phyloP scores from a whole-genome alignment of 2,113 vertebrate genomes.

The Pantherophis guttatus region DNA sequence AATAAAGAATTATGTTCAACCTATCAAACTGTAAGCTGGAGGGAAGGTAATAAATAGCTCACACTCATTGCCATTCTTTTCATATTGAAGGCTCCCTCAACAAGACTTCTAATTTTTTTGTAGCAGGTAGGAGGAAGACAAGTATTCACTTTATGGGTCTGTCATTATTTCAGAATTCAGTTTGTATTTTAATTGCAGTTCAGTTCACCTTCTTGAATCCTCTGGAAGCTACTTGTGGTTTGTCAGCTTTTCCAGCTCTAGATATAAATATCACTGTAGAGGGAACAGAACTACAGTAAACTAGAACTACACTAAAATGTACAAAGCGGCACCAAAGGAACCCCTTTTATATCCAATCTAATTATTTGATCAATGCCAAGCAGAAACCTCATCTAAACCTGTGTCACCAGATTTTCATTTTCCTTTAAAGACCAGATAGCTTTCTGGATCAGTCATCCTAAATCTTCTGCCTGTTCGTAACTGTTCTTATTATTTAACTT shows the following conservation, averaged over 20 bases:
- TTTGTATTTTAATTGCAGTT: not conserved
- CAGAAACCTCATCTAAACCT: not conserved
- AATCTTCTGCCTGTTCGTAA: slow-evolving; percentile 36
- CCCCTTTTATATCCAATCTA: not conserved
- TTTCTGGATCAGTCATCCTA: slow-evolving; percentile 30
- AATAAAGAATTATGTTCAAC: not conserved
- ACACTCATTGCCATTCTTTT: not conserved
- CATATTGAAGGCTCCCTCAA: not conserved
- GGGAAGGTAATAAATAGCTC: not conserved
- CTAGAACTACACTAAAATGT: not conserved
- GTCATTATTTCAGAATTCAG: not conserved
- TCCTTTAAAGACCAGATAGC: slow-evolving; percentile 20
- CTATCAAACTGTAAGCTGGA: not conserved
- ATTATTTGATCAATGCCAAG: not conserved
- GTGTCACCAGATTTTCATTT: not conserved
- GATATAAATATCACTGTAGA: too few relatives aligned
- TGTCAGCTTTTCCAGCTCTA: not conserved
- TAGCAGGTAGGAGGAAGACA: not conserved
- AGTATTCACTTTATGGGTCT: not conserved
- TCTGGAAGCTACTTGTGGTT: not conserved
- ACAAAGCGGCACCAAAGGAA: not conserved
- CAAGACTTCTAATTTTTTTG: not conserved
- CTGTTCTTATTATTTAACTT: slow-evolving; percentile 42
- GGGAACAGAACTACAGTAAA: not conserved
- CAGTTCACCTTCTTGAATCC: not conserved